These are phyloP conservation scores for Pangasius larnaudii DNA, from an alignment of 2,797 vertebrate species.

Conservation along the genomic window DNA sequence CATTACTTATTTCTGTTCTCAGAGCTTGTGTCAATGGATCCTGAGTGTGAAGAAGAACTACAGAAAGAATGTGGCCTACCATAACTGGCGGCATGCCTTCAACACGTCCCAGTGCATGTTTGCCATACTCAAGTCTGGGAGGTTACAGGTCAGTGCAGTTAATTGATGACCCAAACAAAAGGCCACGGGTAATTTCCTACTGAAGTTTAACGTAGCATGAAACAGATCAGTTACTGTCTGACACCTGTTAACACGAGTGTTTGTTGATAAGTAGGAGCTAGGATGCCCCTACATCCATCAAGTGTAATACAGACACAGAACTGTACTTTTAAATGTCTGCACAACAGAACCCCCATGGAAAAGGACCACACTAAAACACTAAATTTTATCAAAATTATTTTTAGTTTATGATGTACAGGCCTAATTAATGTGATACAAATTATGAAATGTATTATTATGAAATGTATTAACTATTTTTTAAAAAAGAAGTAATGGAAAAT, in stretches of 20 bases:
- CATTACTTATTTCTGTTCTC: conserved; percentile 30
- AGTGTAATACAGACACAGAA: not conserved
- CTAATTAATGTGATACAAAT: not conserved
- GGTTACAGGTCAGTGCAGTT: conserved; percentile 82
- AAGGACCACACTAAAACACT: conserved; percentile 1
- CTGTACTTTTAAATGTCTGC: not conserved
- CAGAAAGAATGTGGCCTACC: conserved; percentile 92
- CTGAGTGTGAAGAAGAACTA: conserved; percentile 98
- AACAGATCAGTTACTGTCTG: not conserved
- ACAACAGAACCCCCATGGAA: not conserved
- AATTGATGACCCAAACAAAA: conserved; percentile 5
- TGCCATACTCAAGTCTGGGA: conserved; percentile 89
- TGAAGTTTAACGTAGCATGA: not conserved
- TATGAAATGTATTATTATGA: not conserved
- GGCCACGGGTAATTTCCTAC: not conserved
- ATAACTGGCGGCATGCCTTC: conserved; percentile 98
- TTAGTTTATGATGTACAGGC: not conserved
- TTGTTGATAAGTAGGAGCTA: not conserved
- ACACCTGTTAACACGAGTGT: not conserved
- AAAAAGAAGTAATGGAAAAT: not conserved
- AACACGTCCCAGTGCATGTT: conserved; percentile 98
- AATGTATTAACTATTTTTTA: not conserved
- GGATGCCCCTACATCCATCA: not conserved
- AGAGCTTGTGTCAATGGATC: conserved; percentile 95
- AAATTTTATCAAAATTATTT: not conserved